Evolutionary conservation across 2,888 invertebrate species (phyloP), one percentile per base, ranked within the genome.

Genomic region (Eupithecia insigniata): DNA sequence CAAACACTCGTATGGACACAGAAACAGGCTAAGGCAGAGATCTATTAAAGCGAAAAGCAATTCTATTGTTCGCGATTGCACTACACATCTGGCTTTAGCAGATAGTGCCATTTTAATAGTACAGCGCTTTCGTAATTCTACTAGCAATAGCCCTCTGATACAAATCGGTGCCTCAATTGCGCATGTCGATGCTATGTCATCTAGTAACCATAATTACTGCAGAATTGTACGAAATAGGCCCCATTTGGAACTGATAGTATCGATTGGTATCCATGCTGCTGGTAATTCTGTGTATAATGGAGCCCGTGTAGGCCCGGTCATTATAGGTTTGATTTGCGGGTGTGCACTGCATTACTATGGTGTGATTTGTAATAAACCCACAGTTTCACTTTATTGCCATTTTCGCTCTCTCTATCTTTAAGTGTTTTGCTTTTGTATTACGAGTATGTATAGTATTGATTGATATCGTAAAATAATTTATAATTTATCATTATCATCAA

Each of bases 241-340:
- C 70, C 43, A 74, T 75, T 79, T 71, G 73, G 74, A 76, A 76
- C 74, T 72, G 76, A 70, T 67, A 30, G 69, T 71, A 73, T 69
- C 71, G 73, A 73, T 67, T 67, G 28, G 72, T 72, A 67, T 72
- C 73, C 67, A 74, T 75, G 79, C 74, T 62, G 39, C 74, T 62
- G 39, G 78, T 75, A 79, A 78, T 82, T 83, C 80, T 67, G 79
- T 76, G 80, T 76, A 79, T 83, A 82, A 81, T 77, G 80, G 74
- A 78, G 82, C 78, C 79, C 79, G 82, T 83, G 81, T 80, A 78
- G 79, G 74, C 65, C 69, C 68, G 60, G 71, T 74, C 71, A 76
- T 78, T 79, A 79, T 75, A 74, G 69, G 46, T 70, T 70, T 73
- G 70, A 73, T 73, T 73, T 73, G 73, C 70, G 67, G 70, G 73